Evolutionary conservation across 2,888 invertebrate genomes (phyloP), one percentile per base, ranked within the genome.

Genomic region (Sisyra terminalis): DNA sequence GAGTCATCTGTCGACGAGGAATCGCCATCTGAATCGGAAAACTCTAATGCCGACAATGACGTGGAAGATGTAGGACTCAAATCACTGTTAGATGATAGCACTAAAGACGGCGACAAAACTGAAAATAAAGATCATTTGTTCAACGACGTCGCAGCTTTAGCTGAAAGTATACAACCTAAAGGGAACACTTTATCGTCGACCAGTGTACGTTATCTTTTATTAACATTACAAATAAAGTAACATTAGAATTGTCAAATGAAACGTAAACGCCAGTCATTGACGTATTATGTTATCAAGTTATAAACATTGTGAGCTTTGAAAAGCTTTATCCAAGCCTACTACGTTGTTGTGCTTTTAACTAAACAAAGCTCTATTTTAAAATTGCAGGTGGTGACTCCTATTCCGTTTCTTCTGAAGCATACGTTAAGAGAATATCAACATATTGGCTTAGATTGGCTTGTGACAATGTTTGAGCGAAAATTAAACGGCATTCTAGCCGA

Each of bases 171-270:
- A 58, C 96, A 97, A 64, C 97, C 97, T 2, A 97, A 92, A 60
- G 97, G 97, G 58, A 93, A 92, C 57, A 98, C 97, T 15, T 69
- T 97, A 50, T 87, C 90, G 52, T 92, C 93, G 44, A 90, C 96
- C 42, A 82, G 82, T 64, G 82, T 82, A 59, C 64, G 69, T 63
- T 36, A 29, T 15, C 15, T 3, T 9, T 13, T 6, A 16, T 29
- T 16, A 13, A 14, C 8, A 31, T 8, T 18, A 13, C 50, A 48
- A 51, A 14, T 42, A 41, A 14, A 16, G 5, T 32, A 13, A 13
- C 42, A 41, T 40, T 44, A 44, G 15, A 29, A 8, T 29, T 29
- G 7, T 7, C 29, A 29, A 7, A 29, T 29, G 7, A 7, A 10
- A 29, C 10, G 10, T 29, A 8, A 29, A 29, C 7, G 10, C 10